Evolutionary conservation across 2,888 invertebrate species (phyloP).

Genomic region (Eumerus sabulonum): DNA sequence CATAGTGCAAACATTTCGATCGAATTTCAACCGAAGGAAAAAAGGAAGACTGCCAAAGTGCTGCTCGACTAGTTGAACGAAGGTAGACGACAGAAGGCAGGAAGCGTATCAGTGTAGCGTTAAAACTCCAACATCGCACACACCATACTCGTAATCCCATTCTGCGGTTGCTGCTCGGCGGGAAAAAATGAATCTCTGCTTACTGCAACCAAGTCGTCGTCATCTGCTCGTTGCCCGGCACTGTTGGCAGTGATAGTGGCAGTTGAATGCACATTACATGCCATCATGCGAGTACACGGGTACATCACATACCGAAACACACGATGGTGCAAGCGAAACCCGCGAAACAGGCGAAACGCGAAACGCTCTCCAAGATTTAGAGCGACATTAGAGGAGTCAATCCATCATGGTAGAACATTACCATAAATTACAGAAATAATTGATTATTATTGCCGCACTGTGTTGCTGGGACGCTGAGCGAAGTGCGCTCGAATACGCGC

Average conservation of each 20-base stretch:
- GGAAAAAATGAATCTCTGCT: slow-evolving; percentile 32
- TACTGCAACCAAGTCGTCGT: slow-evolving; percentile 27
- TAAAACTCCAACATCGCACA: slow-evolving; percentile 61
- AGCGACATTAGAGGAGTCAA: slow-evolving; percentile 80
- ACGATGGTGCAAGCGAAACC: neutral
- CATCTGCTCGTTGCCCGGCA: slow-evolving; percentile 2
- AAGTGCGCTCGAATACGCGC: no score
- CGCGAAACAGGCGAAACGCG: slow-evolving; percentile 61
- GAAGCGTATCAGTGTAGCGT: slow-evolving; percentile 70
- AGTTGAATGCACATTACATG: slow-evolving; percentile 67
- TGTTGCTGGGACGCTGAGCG: slow-evolving; percentile 62
- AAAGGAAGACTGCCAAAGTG: slow-evolving; percentile 10
- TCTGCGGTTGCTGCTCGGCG: slow-evolving; percentile 1
- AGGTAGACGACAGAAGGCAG: slow-evolving; percentile 70
- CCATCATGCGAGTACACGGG: slow-evolving; percentile 62
- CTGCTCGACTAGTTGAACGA: no score
- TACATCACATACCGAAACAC: slow-evolving; percentile 46
- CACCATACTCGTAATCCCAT: slow-evolving; percentile 28
- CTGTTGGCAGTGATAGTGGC: slow-evolving; percentile 54
- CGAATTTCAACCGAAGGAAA: slow-evolving; percentile 62
- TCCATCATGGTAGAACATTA: slow-evolving; percentile 79
- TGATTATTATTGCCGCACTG: slow-evolving; percentile 77
- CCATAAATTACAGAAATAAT: slow-evolving; percentile 80
- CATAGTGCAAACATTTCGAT: slow-evolving; percentile 68
- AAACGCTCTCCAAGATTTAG: slow-evolving; percentile 76